Evolutionary conservation across 2,888 invertebrate species (phyloP).

Genomic region (Ellobium chinense): DNA sequence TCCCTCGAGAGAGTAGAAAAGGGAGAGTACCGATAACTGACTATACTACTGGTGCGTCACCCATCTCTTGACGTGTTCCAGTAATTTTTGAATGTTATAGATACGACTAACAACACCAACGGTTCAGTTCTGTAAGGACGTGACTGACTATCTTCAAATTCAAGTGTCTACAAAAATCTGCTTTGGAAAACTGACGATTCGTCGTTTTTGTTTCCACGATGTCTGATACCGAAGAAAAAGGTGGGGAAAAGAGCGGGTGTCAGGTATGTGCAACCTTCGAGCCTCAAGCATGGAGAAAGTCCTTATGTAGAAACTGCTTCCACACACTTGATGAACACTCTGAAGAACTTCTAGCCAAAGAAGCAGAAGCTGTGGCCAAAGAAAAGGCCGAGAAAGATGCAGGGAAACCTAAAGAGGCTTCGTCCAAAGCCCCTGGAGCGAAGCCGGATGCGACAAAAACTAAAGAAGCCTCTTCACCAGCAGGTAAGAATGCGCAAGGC

Average conservation of each 20-base stretch:
- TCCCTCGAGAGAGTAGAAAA: too few species aligned
- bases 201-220: background rate
- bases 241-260: too few species aligned
- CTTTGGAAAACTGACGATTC: too few species aligned
- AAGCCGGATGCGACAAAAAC: slow-evolving; percentile 20
- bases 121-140: too few species aligned
- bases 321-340: slow-evolving; percentile 71
- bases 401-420: slow-evolving; percentile 45
- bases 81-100: too few species aligned
- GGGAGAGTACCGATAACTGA: too few species aligned
- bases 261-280: slow-evolving; percentile 75
- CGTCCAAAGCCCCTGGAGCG: background rate
- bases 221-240: slow-evolving; percentile 33
- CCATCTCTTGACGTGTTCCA: too few species aligned
- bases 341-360: slow-evolving; percentile 45
- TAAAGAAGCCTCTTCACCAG: slow-evolving; percentile 7
- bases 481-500: background rate
- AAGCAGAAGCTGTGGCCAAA: slow-evolving; percentile 39
- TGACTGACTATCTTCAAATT: too few species aligned
- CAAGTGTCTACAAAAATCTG: too few species aligned
- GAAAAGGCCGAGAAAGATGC: slow-evolving; percentile 43
- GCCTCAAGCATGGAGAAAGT: slow-evolving; percentile 79
- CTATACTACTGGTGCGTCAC: too few species aligned
- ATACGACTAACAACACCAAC: too few species aligned
- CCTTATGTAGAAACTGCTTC: slow-evolving; percentile 79